Percentiles rank a stretch among this genome's conserved stretches.
phyloP scores from a whole-genome alignment of 2,113 vertebrate genomes.

The Hypomesus transpacificus region DNA sequence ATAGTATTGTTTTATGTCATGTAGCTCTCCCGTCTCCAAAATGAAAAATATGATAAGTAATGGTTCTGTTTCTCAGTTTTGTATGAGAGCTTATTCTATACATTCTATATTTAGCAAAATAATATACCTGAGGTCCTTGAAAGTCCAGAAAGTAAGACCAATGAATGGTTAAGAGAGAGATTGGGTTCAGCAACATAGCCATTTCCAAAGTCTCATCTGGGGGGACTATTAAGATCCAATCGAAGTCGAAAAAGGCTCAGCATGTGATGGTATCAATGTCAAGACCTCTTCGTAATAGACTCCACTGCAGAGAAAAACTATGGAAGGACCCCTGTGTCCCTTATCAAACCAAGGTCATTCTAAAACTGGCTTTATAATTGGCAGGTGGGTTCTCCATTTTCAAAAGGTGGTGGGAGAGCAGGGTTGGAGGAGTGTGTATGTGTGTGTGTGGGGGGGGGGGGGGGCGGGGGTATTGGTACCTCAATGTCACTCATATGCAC shows the following conservation, averaged over 20 bases:
- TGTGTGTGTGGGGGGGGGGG: no score
- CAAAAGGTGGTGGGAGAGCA: not conserved
- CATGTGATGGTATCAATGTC: not conserved
- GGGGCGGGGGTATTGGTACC: no score
- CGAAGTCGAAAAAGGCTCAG: not conserved
- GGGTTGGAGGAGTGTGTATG: no score
- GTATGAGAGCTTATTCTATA: no score
- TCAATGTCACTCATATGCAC: no score
- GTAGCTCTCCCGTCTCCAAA: no score
- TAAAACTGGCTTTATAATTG: not conserved
- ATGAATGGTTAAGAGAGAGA: not conserved
- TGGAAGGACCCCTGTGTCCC: not conserved
- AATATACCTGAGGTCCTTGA: no score
- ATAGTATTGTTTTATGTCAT: no score
- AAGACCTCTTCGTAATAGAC: constrained; percentile 2
- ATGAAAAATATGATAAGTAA: no score
- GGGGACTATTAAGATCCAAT: not conserved
- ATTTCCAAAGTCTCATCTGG: not conserved
- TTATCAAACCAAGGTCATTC: not conserved
- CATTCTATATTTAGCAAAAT: no score
- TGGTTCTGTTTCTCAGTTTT: no score
- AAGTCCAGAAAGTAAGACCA: no score
- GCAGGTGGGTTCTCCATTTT: constrained; percentile 1
- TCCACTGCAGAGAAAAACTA: not conserved
- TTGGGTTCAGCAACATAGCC: not conserved